Conservation (phyloP, 2,888 invertebrate species). For the Linyphia triangularis region DNA sequence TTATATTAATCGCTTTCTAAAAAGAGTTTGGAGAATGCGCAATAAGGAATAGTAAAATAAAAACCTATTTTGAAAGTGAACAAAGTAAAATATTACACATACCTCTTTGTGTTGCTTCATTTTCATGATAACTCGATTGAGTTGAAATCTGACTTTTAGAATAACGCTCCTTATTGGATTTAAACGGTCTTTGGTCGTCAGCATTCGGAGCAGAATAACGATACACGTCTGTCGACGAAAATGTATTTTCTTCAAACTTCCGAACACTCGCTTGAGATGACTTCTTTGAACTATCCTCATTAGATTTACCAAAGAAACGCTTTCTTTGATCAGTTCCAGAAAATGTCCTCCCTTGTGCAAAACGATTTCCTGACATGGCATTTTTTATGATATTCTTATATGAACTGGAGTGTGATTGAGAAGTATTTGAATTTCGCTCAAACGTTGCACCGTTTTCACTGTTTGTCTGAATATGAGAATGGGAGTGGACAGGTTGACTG, state of each 20-base stretch:
- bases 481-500: conserved; percentile 4
- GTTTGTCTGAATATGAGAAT: background rate
- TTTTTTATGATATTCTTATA: conserved; percentile 5
- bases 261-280: background rate
- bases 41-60: background rate
- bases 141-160: background rate
- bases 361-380: background rate
- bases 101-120: conserved; percentile 64
- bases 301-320: background rate
- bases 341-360: background rate
- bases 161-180: background rate
- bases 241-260: conserved; percentile 3
- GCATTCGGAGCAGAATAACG: conserved; percentile 5
- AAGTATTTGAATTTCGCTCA: background rate
- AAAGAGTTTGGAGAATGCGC: too few species aligned
- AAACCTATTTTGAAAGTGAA: too few species aligned
- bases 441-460: background rate
- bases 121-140: background rate
- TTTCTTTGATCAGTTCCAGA: conserved; percentile 1
- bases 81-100: background rate
- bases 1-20: too few species aligned
- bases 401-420: conserved; percentile 1
- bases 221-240: conserved; percentile 17
- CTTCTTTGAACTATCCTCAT: background rate
- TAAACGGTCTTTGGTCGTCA: background rate